Evolutionary conservation across 2,888 invertebrate species (phyloP), one percentile per base, ranked within the genome.

Genomic region (Panzeria rudis): DNA sequence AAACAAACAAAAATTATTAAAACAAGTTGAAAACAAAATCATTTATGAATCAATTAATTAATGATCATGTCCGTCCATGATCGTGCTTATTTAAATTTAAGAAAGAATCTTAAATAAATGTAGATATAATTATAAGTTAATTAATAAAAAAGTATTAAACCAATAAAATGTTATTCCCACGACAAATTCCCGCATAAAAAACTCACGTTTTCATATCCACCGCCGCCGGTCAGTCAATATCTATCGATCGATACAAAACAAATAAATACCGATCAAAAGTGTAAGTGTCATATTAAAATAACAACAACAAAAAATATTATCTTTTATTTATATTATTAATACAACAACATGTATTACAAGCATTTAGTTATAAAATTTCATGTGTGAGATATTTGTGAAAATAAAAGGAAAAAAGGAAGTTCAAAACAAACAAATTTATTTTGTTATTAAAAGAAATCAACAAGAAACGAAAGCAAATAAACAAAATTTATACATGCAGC

Each of bases 41-140:
- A n/a, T 54, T 41, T 25, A 69, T 69, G 68, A 54, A 47, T 52
- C 41, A 61, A 68, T 68, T 35, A 68, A 61, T 59, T 35, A 68
- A 61, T 59, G 17, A 13, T 50, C 20, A 56, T 7, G 13, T 15
- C 59, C 32, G 59, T 32, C n/a, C n/a, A n/a, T n/a, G n/a, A n/a
- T n/a, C n/a, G n/a, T n/a, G n/a, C n/a, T n/a, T n/a, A n/a, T 8
- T 47, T 11, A 62, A 38, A 35, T 59, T 68, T 59, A 20, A 44
- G 17, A 11, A 15, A 41, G 4, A 20, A 59, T 20, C 8, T 41
- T 9, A 56, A 29, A 62, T 17, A 17, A 38, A 73, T 61, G 15
- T 3, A 23, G 0, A 50, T 62, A 52, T 64, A 7, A 47, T 23
- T n/a, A n/a, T n/a, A n/a, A n/a, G n/a, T n/a, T n/a, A n/a, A n/a